Evolutionary conservation across 1,140 invertebrate genomes (phyloP), one percentile per base, ranked within the genome.

Genomic region (Trachymyrmex cornetzi): DNA sequence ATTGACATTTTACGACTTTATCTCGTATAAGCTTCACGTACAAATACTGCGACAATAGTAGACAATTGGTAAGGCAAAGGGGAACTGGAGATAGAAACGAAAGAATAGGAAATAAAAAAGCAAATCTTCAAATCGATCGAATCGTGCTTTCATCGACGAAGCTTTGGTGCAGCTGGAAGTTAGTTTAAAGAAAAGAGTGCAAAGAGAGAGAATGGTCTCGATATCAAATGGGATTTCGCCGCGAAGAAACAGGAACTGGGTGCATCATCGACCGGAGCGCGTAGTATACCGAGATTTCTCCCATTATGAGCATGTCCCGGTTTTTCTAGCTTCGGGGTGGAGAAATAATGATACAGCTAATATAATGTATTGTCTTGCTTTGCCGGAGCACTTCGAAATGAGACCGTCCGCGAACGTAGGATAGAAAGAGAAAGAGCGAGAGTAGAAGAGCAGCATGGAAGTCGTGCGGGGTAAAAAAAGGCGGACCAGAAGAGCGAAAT

Each of bases 261-360:
- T 69, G 30, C 61, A 87, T 74, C 66, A 63, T 44, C 55, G 85
- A 63, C 1, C 34, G 38, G 7, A n/a, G 88, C 80, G 85, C 82
- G 89, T 69, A 69, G 66, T 69, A 27, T 50, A 69, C 92, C 87
- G 91, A 87, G 93, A 93, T 93, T 94, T 93, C 92, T 93, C 85
- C 92, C 91, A 92, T 94, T 93, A 94, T 88, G 93, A 93, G 87
- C 90, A 82, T 92, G 90, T 92, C 92, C 90, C 84, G 88, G 79
- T 94, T 94, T 92, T 93, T 93, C 89, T 90, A 75, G 85, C 72
- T 77, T 89, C 90, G 88, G 87, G 86, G 86, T 91, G 90, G 91
- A 93, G 94, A 94, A 94, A 92, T 94, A 94, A 94, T 93, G 94
- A 93, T 91, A 89, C 91, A 88, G 93, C 92, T 93, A 92, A 94